Conservation (phyloP, 2,888 invertebrate genomes). For the Allacma fusca region DNA sequence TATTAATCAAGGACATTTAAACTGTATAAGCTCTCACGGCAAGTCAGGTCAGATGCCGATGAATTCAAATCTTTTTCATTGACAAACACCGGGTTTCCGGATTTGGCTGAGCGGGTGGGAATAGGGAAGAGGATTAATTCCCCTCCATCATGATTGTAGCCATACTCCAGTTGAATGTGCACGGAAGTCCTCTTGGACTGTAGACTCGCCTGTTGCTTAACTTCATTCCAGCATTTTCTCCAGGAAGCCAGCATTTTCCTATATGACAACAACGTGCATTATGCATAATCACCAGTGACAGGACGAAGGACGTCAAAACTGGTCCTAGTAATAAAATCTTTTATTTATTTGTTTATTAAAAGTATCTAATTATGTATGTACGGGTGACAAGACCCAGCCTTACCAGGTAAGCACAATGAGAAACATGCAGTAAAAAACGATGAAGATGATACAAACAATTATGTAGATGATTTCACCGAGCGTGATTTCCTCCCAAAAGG, state of each 20-base stretch:
- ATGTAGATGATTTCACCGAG: constrained; percentile 14
- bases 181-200: constrained; percentile 4
- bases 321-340: too few species aligned
- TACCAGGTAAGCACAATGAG: constrained; percentile 6
- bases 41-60: background rate
- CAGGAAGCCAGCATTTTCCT: constrained; percentile 15
- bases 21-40: constrained; percentile 20
- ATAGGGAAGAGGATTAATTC: background rate
- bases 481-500: constrained; percentile 10
- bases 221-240: constrained; percentile 7
- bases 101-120: background rate
- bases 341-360: too few species aligned
- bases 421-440: constrained; percentile 17
- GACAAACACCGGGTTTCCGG: background rate
- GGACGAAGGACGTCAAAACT: too few species aligned
- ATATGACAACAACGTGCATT: background rate
- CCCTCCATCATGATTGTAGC: background rate
- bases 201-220: constrained; percentile 9
- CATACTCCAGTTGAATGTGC: constrained; percentile 13
- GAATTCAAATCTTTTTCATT: constrained; percentile 8
- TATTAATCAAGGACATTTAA: constrained; percentile 11
- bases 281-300: too few species aligned
- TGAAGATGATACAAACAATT: background rate
- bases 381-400: background rate
- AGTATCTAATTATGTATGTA: too few species aligned